Base-by-base conservation (phyloP, 2,113 vertebrate species). In the Triplophysa dalaica region DNA sequence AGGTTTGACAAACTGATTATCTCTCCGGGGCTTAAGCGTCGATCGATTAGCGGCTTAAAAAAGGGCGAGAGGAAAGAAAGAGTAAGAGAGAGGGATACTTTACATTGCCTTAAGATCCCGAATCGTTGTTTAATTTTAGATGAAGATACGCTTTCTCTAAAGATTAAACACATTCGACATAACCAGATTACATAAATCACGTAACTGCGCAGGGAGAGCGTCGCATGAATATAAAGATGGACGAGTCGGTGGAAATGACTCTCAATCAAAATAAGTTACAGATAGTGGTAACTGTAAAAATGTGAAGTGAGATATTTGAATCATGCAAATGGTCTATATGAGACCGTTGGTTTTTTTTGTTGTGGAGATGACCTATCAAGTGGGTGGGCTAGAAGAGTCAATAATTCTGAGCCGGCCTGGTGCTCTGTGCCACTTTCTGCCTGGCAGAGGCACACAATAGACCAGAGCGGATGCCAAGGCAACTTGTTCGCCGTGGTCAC, bases 1-100 rank as follows among this genome's bases (percentile, higher is more conserved):
- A n/a, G 38, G 72, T 87, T 83, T 85, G 85, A 88, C 84, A 88
- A 88, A 87, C 84, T 86, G 84, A 87, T 88, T 88, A 87, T 87
- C 87, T 86, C 83, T 77, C 74, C 63, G 81, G 79, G 81, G 84
- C 83, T 82, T 82, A 83, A 86, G 84, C 80, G 80, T 72, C 26
- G 80, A 85, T 88, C 82, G 81, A 87, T 87, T 85, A 79, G 74
- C 61, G 54, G 48, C 54, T 82, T 85, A 79, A 85, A 81, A 86
- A 83, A 75, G 62, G 13, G 43, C 33, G 45, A 65, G 70, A 45
- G 43, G 8, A 70, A 75, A 77, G 60, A 61, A 70, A 75, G 58
- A n/a, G 22, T 17, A 43, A 61, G 24, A 48, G 26, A 60, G 48
- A 72, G 54, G 67, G 21, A 13, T 62, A 54, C 70, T 43, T 77